Conservation (phyloP, 2,113 vertebrate genomes). For the Lathamus discolor region DNA sequence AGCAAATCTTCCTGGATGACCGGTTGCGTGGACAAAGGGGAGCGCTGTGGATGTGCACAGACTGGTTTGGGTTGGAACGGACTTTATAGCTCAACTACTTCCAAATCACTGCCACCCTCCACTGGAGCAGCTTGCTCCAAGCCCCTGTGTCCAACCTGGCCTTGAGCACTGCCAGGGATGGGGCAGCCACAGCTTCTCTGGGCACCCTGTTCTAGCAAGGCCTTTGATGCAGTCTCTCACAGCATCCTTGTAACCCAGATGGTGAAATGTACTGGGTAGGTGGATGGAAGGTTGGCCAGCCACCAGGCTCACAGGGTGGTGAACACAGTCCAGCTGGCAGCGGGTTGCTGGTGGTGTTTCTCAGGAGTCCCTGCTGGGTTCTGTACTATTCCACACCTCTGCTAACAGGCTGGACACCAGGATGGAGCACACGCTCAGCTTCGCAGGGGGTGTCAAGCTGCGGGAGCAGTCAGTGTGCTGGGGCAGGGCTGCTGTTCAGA, state of each 20-base stretch:
- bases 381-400: not conserved
- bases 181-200: not conserved
- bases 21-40: not conserved
- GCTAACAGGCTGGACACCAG: not conserved
- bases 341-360: not conserved
- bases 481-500: not conserved
- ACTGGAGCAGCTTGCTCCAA: not conserved
- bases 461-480: not conserved
- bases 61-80: not conserved
- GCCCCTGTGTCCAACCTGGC: not conserved
- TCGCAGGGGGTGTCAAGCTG: not conserved
- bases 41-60: not conserved
- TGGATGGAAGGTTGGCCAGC: not conserved
- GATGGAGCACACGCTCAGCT: accelerated
- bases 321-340: not conserved
- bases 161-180: not conserved
- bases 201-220: not conserved
- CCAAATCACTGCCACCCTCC: not conserved
- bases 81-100: not conserved
- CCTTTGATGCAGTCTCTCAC: not conserved
- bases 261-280: not conserved
- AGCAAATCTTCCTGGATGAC: not conserved
- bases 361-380: accelerated
- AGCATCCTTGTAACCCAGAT: not conserved
- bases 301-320: not conserved